These are phyloP conservation scores for Archocentrus centrarchus DNA, from an alignment of 2,113 vertebrate genomes.

Conservation along the genomic window DNA sequence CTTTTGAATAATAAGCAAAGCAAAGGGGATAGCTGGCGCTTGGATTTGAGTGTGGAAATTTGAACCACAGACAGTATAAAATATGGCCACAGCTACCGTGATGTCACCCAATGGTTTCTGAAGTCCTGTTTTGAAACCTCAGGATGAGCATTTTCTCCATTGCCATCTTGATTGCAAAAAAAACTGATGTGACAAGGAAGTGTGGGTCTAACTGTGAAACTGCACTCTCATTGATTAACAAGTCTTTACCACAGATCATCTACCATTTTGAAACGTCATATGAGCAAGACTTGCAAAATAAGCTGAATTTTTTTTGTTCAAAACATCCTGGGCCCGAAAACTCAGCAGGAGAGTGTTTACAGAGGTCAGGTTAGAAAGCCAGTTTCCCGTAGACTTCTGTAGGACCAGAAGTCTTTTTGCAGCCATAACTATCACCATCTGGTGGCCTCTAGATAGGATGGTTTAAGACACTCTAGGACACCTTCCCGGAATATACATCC, in stretches of 20 bases:
- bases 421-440: too few relatives aligned
- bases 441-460: not conserved
- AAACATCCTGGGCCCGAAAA: too few relatives aligned
- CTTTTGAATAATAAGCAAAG: not conserved
- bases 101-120: not conserved
- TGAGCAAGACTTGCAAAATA: not conserved
- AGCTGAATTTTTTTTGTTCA: not conserved
- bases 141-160: not conserved
- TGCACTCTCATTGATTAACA: not conserved
- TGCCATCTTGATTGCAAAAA: not conserved
- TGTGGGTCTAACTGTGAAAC: not conserved
- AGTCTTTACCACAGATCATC: not conserved
- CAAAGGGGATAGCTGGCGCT: slow-evolving; percentile 54
- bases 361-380: too few relatives aligned
- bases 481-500: not conserved
- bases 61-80: not conserved
- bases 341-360: too few relatives aligned
- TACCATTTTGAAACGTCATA: not conserved
- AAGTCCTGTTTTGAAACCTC: not conserved
- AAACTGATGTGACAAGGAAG: not conserved
- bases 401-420: too few relatives aligned
- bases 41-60: slow-evolving; percentile 42
- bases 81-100: not conserved
- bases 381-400: too few relatives aligned
- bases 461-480: not conserved